Evolutionary conservation across 2,888 invertebrate genomes (phyloP), one percentile per base, ranked within the genome.

Genomic region (Tuta absoluta): DNA sequence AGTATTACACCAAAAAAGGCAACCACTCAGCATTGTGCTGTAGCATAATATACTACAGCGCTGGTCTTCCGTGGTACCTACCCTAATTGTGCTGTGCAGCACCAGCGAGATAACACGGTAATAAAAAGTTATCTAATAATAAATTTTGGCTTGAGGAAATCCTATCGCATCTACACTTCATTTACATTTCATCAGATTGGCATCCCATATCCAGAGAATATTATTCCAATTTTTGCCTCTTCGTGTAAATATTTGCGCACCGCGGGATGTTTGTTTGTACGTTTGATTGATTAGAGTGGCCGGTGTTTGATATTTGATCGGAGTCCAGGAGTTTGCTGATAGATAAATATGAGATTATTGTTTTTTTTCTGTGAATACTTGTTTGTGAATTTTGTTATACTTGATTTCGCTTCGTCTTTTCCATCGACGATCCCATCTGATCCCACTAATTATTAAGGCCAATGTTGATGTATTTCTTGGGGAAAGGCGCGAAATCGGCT

Each of bases 281-380:
- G 51, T 53, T 12, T 56, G 56, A 56, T 56, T 56, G 56, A 56
- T 56, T 56, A 56, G 56, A 33, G 56, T 56, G 56, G 12, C 14
- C 49, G 19, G 45, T 45, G 45, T 23, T 12, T 23, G 51, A 14
- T 53, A 23, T 53, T 53, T 53, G 51, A 53, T 53, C 51, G 19
- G 49, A 21, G n/a, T 45, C 1, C 45, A 45, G n/a, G 17, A n/a
- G 45, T 17, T 51, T 33, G 19, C 51, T 51, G 51, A 23, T 49
- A 19, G 49, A 19, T 51, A 51, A 51, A 51, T 51, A 51, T 51
- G 21, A 0, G 51, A 51, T 51, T 23, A 51, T 23, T 19, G 51
- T 8, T 17, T 19, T 23, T n/a, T 19, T 12, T 10, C 12, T 17
- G 21, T 17, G 12, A 49, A 8, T 7, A 2, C 19, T 10, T 41